Base-by-base conservation (phyloP, 2,888 invertebrate species). In the Glyphotaelius pellucidus region DNA sequence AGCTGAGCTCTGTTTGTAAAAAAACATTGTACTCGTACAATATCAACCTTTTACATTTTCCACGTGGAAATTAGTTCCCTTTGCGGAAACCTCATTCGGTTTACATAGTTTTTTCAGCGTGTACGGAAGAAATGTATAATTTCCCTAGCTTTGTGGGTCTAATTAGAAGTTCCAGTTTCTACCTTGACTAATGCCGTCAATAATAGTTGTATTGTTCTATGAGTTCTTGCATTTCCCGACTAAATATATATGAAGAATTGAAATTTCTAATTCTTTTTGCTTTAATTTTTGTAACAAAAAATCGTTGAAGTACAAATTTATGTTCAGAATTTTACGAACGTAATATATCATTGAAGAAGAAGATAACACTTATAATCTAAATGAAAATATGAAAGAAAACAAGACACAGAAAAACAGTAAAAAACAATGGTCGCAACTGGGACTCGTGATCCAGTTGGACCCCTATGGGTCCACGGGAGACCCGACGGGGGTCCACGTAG, bases 1-100 rank as follows among this genome's bases (percentile, higher is more conserved):
- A 67, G 67, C 67, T 25, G n/a, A 25, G n/a, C 25, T 67, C 25
- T 67, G 25, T 67, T 67, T 67, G 25, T 1, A 67, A n/a, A 83
- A 83, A 83, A 35, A 35, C 83, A 83, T 35, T 83, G 83, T 83
- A 38, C 35, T 32, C 5, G 2, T 67, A 67, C 2, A 67, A n/a
- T 25, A 67, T 67, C 67, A 67, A 67, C 25, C 25, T 7, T 67
- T 67, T 67, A 32, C 19, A 67, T 25, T 83, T 83, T 83, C 32
- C 83, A 83, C 19, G 83, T 83, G 83, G n/a, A 35, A 83, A 83
- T 19, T 25, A 35, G 83, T 83, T 83, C 83, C 19, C 25, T 83
- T 83, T 83, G 25, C 19, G 9, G 67, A 31, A 32, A n/a, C 83
- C 25, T 35, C 83, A 19, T 83, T 83, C n/a, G 19, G 35, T 35